phyloP scores from a whole-genome alignment of 2,797 vertebrate genomes.

The Rhabdophis nuchalis region DNA sequence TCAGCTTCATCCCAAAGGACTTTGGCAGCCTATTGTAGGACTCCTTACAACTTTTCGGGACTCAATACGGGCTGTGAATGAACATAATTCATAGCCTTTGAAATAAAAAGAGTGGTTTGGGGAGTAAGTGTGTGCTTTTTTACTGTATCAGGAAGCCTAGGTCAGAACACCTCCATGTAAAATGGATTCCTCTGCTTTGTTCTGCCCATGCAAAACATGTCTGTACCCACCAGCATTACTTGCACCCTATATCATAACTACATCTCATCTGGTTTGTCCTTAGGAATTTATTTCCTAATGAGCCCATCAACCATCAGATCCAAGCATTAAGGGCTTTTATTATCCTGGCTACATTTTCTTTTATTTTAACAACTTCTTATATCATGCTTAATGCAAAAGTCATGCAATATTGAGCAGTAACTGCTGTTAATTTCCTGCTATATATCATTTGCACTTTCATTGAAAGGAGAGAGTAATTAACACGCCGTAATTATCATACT shows the following conservation, averaged over 20 bases:
- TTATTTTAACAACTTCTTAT: conserved; percentile 78
- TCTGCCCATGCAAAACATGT: conserved; percentile 57
- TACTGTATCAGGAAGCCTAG: too few species aligned
- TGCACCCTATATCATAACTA: conserved; percentile 7
- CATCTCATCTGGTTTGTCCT: conserved; percentile 4
- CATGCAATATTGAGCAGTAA: conserved; percentile 84
- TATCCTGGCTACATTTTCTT: conserved; percentile 73
- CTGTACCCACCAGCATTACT: conserved; percentile 14
- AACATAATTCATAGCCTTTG: too few species aligned
- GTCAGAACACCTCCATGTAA: conserved; percentile 22
- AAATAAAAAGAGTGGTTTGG: too few species aligned
- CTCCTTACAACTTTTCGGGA: too few species aligned
- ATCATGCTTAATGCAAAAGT: conserved; percentile 80
- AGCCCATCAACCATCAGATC: conserved; percentile 18
- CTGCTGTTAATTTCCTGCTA: conserved; percentile 78
- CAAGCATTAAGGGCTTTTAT: conserved; percentile 67
- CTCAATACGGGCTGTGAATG: too few species aligned
- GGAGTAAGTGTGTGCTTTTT: too few species aligned
- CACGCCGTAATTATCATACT: conserved; percentile 74
- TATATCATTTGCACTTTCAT: conserved; percentile 79
- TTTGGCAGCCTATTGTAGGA: too few species aligned
- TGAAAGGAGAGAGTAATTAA: conserved; percentile 76
- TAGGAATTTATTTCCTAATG: not conserved
- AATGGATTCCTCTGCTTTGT: conserved; percentile 29
- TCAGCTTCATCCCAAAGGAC: too few species aligned